These are phyloP conservation scores for Syngnathus typhle DNA, from an alignment of 2,113 vertebrate species.

Conservation along the genomic window DNA sequence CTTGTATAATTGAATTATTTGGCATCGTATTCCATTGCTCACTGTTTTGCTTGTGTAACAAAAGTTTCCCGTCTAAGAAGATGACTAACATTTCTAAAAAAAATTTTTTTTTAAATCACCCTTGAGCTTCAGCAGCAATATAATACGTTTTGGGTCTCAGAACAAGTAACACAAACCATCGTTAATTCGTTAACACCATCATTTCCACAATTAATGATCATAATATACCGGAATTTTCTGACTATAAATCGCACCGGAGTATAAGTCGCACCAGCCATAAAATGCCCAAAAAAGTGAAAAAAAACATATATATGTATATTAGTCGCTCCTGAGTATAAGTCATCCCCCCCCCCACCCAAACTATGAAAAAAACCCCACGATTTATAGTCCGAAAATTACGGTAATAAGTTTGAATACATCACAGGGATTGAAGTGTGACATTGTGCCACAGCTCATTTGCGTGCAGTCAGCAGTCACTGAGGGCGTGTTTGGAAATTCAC, in stretches of 20 bases:
- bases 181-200: constrained; percentile 33
- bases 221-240: no score
- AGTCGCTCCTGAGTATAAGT: no score
- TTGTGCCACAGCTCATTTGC: constrained; percentile 12
- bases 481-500: neutral
- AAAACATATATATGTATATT: no score
- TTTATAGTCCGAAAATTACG: no score
- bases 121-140: neutral
- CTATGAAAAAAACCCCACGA: no score
- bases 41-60: neutral
- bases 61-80: neutral
- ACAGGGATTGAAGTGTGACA: constrained; percentile 22
- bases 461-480: neutral
- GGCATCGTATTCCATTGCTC: neutral
- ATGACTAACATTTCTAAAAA: neutral
- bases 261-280: no score
- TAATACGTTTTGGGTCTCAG: constrained; percentile 4
- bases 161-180: constrained; percentile 15
- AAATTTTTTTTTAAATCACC: no score
- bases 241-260: no score
- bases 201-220: constrained; percentile 33
- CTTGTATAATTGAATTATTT: neutral
- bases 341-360: no score
- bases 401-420: constrained; percentile 26
- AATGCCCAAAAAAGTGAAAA: no score